These are phyloP conservation scores for Chrysaora quinquecirrha DNA, from an alignment of 30 jellyfish, hydroid and myxozoan genomes.

Conservation along the genomic window DNA sequence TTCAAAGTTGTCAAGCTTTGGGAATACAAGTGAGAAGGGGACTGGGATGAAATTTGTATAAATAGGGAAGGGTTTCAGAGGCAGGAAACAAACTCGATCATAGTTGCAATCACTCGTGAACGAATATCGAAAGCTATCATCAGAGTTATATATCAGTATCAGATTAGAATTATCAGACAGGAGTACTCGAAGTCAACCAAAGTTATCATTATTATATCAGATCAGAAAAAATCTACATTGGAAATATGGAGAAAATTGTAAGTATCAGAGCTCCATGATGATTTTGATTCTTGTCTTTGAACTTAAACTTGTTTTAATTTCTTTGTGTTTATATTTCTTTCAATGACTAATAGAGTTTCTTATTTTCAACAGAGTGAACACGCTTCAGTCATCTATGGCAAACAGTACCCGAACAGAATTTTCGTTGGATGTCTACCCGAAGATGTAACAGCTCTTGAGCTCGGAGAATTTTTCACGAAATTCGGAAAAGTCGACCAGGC, in stretches of 20 bases:
- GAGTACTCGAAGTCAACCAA: too few relatives aligned
- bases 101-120: too few relatives aligned
- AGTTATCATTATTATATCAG: too few relatives aligned
- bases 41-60: not conserved
- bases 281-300: too few relatives aligned
- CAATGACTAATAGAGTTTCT: too few relatives aligned
- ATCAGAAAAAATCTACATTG: too few relatives aligned
- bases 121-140: too few relatives aligned
- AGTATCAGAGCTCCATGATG: too few relatives aligned
- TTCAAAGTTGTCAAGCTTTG: not conserved
- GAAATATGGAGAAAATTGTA: not conserved
- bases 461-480: conserved; percentile 23
- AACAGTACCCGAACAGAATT: conserved; percentile 55
- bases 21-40: not conserved
- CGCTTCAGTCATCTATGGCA: conserved; percentile 71
- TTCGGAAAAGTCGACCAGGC: conserved; percentile 52
- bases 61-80: conserved; percentile 1
- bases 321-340: too few relatives aligned
- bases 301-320: too few relatives aligned
- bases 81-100: not conserved
- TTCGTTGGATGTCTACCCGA: conserved; percentile 83
- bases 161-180: too few relatives aligned
- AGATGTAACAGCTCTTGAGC: conserved; percentile 54
- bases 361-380: conserved; percentile 78
- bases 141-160: too few relatives aligned